These are phyloP conservation scores for Fistularia commersonii DNA, from an alignment of 2,797 vertebrate species.

Conservation along the genomic window DNA sequence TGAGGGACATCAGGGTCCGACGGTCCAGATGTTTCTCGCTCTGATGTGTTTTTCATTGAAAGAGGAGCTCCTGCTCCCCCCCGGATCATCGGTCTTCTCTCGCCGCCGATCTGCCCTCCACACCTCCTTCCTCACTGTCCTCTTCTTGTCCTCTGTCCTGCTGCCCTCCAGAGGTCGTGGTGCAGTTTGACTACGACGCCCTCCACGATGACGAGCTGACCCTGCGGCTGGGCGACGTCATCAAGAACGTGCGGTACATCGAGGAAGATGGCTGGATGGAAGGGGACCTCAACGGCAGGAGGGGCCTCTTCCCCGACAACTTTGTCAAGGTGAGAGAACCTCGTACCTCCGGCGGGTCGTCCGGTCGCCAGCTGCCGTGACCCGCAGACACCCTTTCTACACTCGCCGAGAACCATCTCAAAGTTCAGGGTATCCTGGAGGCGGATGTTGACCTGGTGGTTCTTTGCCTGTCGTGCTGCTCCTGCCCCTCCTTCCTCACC, in stretches of 20 bases:
- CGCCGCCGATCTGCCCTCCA: not conserved
- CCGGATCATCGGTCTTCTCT: too few species aligned
- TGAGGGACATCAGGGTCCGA: too few species aligned
- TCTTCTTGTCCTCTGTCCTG: slow-evolving; percentile 6
- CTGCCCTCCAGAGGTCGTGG: slow-evolving; percentile 87
- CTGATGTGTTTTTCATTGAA: too few species aligned
- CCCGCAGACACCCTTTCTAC: too few species aligned
- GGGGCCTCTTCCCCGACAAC: slow-evolving; percentile 95
- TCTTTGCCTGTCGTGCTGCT: not conserved
- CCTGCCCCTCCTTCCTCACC: not conserved
- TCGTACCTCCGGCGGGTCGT: too few species aligned
- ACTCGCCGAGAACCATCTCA: too few species aligned
- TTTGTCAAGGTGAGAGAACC: slow-evolving; percentile 88
- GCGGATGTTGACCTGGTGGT: too few species aligned
- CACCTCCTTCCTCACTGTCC: too few species aligned
- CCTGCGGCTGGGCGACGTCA: slow-evolving; percentile 85
- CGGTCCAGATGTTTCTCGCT: too few species aligned
- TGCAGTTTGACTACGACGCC: slow-evolving; percentile 92
- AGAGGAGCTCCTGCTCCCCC: too few species aligned
- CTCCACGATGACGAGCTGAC: slow-evolving; percentile 93
- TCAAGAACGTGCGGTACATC: slow-evolving; percentile 87
- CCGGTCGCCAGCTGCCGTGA: too few species aligned
- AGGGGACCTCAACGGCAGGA: slow-evolving; percentile 88
- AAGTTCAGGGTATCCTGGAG: too few species aligned
- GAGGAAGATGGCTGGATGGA: slow-evolving; percentile 97